These are phyloP conservation scores for Tympanuchus pallidicinctus DNA, from an alignment of 2,113 vertebrate genomes.

Conservation along the genomic window DNA sequence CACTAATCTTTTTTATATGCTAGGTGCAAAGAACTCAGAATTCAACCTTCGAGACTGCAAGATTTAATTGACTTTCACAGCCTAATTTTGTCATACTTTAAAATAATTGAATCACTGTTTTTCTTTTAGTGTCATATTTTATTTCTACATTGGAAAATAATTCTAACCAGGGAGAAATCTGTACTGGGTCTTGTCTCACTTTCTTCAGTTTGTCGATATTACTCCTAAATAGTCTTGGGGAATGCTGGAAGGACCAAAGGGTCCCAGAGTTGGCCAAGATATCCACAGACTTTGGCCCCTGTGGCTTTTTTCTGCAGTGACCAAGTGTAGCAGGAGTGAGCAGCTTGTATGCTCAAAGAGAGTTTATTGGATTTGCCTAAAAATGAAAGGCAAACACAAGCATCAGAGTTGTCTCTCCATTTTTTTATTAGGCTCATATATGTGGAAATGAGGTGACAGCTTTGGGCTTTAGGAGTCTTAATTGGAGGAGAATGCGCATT, in stretches of 20 bases:
- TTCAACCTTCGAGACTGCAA: background rate
- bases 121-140: background rate
- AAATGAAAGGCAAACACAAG: background rate
- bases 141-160: background rate
- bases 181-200: background rate
- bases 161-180: background rate
- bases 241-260: background rate
- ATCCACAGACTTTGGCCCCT: accelerated
- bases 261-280: background rate
- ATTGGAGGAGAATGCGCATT: background rate
- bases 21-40: background rate
- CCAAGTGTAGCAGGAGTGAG: too few relatives aligned
- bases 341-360: background rate
- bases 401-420: background rate
- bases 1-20: accelerated
- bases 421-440: background rate
- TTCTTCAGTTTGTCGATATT: background rate
- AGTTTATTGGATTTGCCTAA: background rate
- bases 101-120: background rate
- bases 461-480: background rate
- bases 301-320: accelerated
- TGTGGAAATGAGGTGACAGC: background rate
- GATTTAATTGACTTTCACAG: background rate
- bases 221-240: background rate
- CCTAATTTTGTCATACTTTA: background rate